phyloP scores from a whole-genome alignment of 2,113 vertebrate species.

The Notarius quadriscutis region DNA sequence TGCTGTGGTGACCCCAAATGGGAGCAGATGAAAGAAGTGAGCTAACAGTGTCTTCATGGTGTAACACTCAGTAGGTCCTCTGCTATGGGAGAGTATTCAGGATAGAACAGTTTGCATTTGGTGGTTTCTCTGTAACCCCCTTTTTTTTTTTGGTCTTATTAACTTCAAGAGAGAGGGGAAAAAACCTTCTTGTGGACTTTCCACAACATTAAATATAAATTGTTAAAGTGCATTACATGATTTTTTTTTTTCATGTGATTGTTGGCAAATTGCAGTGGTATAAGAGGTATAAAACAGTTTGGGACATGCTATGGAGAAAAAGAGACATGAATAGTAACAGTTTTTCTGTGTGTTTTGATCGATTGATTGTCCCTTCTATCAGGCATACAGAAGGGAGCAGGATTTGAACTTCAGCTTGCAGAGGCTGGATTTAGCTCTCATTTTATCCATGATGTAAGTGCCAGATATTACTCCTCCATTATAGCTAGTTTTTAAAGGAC shows the following conservation, averaged over 20 bases:
- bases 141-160: not conserved
- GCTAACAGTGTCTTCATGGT: not conserved
- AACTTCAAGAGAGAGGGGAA: not conserved
- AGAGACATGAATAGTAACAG: not conserved
- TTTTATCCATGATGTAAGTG: conserved; percentile 66
- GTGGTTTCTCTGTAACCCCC: not conserved
- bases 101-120: too few relatives aligned
- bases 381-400: conserved; percentile 69
- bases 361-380: conserved; percentile 23
- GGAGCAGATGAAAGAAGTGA: too few relatives aligned
- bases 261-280: not conserved
- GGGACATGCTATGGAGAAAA: not conserved
- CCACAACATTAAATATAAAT: not conserved
- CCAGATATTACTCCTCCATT: not conserved
- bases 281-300: not conserved
- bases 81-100: not conserved
- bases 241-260: not conserved
- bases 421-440: conserved; percentile 75
- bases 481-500: not conserved
- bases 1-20: too few relatives aligned
- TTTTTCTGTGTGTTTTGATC: not conserved
- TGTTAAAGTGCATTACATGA: not conserved
- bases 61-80: not conserved
- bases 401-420: conserved; percentile 70
- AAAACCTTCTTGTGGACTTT: not conserved